Evolutionary conservation across 2,113 vertebrate genomes (phyloP).

Genomic region (human (Homo sapiens)): DNA sequence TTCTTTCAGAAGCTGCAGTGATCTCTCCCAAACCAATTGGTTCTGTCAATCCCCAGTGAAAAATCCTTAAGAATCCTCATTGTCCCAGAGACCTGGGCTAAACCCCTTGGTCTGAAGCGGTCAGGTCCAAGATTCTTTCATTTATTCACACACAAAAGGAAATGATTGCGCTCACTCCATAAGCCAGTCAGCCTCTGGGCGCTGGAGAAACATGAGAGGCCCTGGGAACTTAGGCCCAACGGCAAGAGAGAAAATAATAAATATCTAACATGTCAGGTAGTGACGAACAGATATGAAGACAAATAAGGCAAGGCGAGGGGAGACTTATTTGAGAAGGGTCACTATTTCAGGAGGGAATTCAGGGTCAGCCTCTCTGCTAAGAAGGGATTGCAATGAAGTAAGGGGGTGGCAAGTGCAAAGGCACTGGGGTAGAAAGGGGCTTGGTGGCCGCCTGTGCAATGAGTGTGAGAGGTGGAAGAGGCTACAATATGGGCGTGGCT

Average conservation of each 20-base stretch:
- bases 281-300: not conserved
- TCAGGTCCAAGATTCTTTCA: not conserved
- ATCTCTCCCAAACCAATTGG: not conserved
- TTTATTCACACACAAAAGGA: not conserved
- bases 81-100: not conserved
- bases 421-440: not conserved
- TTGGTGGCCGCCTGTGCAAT: not conserved
- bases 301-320: not conserved
- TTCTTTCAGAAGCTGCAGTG: not conserved
- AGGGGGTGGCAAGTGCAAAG: not conserved
- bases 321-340: not conserved
- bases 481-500: not conserved
- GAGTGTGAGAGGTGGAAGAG: not conserved
- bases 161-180: fast-evolving
- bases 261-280: not conserved
- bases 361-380: not conserved
- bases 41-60: not conserved
- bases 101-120: not conserved
- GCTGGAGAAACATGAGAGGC: not conserved
- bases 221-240: not conserved
- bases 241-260: not conserved
- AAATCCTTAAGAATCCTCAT: not conserved
- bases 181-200: not conserved
- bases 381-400: not conserved
- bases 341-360: not conserved